Conservation (phyloP, 2,888 invertebrate genomes). For the Clusia tigrina region DNA sequence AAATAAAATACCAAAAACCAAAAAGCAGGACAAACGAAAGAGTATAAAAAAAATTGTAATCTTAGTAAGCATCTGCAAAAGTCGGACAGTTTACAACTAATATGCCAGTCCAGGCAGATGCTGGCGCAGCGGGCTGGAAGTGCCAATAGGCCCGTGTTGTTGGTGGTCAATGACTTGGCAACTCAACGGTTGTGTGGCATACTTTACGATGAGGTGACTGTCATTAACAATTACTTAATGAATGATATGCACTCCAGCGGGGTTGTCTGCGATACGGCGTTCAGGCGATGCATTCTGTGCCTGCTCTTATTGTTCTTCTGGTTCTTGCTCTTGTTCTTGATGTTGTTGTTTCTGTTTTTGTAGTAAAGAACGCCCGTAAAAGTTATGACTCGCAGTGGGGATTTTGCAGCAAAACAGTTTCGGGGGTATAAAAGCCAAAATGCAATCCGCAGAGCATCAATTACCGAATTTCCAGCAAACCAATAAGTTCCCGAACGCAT, state of each 20-base stretch:
- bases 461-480: constrained; percentile 37
- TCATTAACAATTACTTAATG: constrained; percentile 6
- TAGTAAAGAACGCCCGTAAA: not conserved
- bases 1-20: not conserved
- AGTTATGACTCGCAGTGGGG: constrained; percentile 1
- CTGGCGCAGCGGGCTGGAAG: too few species aligned
- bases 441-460: constrained; percentile 41
- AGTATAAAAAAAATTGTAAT: too few species aligned
- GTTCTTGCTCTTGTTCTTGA: too few species aligned
- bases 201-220: not conserved
- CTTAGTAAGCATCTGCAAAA: too few species aligned
- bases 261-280: not conserved
- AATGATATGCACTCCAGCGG: not conserved
- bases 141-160: too few species aligned
- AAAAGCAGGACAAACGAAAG: not conserved
- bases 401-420: not conserved
- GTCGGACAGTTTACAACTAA: too few species aligned
- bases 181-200: not conserved
- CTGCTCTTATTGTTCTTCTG: too few species aligned
- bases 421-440: constrained; percentile 46
- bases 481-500: constrained; percentile 29
- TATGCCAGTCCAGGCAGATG: too few species aligned
- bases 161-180: constrained; percentile 2
- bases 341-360: too few species aligned
- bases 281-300: not conserved